phyloP scores from a whole-genome alignment of 2,797 vertebrate genomes.

The Ctenopoma kingsleyae region DNA sequence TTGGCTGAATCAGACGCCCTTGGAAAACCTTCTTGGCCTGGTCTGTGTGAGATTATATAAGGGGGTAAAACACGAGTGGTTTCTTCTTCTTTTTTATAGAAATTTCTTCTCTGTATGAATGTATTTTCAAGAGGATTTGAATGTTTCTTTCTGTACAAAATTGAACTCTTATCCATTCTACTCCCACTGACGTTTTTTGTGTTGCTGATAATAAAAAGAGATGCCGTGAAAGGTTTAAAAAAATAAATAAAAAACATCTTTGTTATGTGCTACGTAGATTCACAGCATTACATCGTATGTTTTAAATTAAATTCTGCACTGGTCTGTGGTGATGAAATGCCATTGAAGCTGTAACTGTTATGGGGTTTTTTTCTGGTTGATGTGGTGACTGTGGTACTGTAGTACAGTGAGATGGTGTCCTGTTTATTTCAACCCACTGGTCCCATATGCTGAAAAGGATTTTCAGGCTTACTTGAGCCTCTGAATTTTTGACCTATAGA shows the following conservation, averaged over 20 bases:
- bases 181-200: no score
- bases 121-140: background rate
- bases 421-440: no score
- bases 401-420: background rate
- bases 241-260: no score
- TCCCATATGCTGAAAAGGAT: no score
- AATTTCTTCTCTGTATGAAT: background rate
- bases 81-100: background rate
- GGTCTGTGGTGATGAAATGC: background rate
- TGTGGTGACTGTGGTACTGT: background rate
- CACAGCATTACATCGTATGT: no score
- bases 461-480: no score
- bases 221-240: no score
- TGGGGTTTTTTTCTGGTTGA: background rate
- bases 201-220: background rate
- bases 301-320: background rate
- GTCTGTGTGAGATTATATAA: constrained; percentile 38
- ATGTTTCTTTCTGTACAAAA: constrained; percentile 3
- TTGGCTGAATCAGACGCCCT: constrained; percentile 22
- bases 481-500: no score
- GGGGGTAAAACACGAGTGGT: background rate
- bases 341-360: background rate
- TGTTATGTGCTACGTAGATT: no score
- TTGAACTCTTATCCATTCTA: no score
- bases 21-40: constrained; percentile 17